phyloP scores from a whole-genome alignment of 2,113 vertebrate species.

The Paratilapia polleni region DNA sequence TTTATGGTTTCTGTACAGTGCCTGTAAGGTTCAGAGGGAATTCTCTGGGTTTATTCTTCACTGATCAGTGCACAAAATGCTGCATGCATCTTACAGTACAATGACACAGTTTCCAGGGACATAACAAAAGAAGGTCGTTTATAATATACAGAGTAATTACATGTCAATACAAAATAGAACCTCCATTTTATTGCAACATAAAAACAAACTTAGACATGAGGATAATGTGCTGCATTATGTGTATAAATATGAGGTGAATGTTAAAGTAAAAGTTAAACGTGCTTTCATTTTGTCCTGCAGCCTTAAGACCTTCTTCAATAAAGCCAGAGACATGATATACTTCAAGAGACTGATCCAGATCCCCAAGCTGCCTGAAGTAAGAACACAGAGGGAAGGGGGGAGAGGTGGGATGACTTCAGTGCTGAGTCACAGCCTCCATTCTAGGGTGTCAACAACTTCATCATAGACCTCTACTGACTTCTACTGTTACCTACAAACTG shows the following conservation, averaged over 20 bases:
- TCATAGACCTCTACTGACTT: neutral
- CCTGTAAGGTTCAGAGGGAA: neutral
- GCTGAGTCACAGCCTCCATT: slow-evolving; percentile 19
- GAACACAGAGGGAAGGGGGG: slow-evolving; percentile 18
- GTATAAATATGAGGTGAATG: neutral
- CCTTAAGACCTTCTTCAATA: slow-evolving; percentile 94
- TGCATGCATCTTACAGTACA: neutral
- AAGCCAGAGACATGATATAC: slow-evolving; percentile 93
- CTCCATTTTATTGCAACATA: neutral
- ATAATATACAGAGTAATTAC: neutral
- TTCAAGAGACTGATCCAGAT: slow-evolving; percentile 99
- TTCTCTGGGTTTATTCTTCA: neutral
- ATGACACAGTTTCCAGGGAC: neutral
- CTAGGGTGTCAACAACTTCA: neutral
- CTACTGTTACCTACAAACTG: neutral
- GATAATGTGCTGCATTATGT: neutral
- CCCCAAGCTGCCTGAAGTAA: slow-evolving; percentile 93
- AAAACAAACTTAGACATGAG: too few species aligned
- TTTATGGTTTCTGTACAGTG: neutral
- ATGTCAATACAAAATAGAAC: neutral
- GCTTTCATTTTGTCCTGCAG: slow-evolving; percentile 70
- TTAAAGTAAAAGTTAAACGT: neutral
- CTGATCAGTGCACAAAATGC: neutral
- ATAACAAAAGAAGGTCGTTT: neutral
- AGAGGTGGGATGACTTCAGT: neutral